Conservation (phyloP, 2,113 vertebrate species). For the Sylvilagus bachmani region DNA sequence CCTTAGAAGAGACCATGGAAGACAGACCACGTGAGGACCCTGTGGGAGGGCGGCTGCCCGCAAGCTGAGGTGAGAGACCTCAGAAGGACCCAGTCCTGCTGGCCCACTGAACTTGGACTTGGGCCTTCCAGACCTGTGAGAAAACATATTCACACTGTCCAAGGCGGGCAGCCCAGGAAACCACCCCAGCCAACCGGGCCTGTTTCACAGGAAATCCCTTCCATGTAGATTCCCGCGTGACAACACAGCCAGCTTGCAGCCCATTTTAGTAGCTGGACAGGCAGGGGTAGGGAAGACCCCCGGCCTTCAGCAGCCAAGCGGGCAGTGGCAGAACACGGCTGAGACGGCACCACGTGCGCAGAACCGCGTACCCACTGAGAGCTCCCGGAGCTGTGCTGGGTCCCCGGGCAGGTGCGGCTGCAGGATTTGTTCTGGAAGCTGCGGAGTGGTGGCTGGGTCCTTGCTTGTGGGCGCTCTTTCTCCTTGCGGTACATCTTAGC, state of each 20-base stretch:
- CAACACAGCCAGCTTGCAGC: background rate
- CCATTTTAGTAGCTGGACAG: background rate
- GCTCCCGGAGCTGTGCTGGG: rapidly evolving
- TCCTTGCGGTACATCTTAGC: background rate
- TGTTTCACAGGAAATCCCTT: background rate
- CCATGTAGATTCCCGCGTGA: background rate
- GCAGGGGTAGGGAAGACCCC: background rate
- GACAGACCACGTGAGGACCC: background rate
- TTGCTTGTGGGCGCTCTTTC: background rate
- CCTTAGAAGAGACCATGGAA: background rate
- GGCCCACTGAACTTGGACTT: background rate
- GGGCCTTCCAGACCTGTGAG: background rate
- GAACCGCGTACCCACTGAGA: background rate
- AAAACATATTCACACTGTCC: background rate
- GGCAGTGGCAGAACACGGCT: background rate
- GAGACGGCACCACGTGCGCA: background rate
- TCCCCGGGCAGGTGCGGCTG: background rate
- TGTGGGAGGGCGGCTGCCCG: rapidly evolving
- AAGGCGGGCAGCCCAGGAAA: background rate
- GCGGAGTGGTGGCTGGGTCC: background rate
- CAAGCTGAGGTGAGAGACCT: background rate
- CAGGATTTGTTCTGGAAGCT: background rate
- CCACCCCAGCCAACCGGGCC: background rate
- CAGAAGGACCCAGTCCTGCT: background rate
- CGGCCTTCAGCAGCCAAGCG: background rate